Base-by-base conservation (phyloP, 2,888 invertebrate species). In the Cordylochernes scorpioides region DNA sequence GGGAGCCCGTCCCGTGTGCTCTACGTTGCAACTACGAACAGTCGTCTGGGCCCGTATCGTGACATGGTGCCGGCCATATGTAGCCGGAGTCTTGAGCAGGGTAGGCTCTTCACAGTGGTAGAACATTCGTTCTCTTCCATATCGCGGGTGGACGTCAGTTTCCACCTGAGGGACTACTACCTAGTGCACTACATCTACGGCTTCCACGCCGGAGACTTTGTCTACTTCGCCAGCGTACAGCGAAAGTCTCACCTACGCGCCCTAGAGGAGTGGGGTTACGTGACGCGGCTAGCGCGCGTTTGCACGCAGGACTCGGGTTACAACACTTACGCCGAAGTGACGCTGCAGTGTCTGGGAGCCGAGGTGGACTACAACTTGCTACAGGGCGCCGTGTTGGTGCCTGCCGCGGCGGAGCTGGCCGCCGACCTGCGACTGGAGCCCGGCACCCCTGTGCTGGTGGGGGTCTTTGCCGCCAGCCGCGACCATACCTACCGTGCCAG, bases 321-420 rank as follows among this genome's bases (percentile, higher is more conserved):
- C 53, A 82, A 86, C 51, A 88, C 86, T 49, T 94, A 94, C 53
- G 82, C 86, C 0, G 94, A 94, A 58, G 74, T 91, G 30, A 86
- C 86, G 10, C 61, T 91, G 35, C 73, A 80, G 53, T 94, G 91
- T 53, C 57, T 63, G 42, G 69, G 68, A 27, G 61, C 61, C 36
- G 62, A 67, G 45, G 32, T 36, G 39, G 38, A 68, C 51, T 94
- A 80, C 54, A 88, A 88, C 58, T 64, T 94, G 45, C 64, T 88
- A 28, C 77, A 82, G 50, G 88, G 88, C 57, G 84, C 86, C n/a
- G 78, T 77, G 53, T 67, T 91, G 36, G 70, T 75, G 8, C 63
- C 64, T 27, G 78, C 86, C 8, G 80, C 82, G 16, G 65, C 68
- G 36, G 74, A 74, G 46, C 53, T 91, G 38, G 49, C 55, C 3